Evolutionary conservation across 2,888 invertebrate genomes (phyloP).

Genomic region (Ctenicera cuprea): DNA sequence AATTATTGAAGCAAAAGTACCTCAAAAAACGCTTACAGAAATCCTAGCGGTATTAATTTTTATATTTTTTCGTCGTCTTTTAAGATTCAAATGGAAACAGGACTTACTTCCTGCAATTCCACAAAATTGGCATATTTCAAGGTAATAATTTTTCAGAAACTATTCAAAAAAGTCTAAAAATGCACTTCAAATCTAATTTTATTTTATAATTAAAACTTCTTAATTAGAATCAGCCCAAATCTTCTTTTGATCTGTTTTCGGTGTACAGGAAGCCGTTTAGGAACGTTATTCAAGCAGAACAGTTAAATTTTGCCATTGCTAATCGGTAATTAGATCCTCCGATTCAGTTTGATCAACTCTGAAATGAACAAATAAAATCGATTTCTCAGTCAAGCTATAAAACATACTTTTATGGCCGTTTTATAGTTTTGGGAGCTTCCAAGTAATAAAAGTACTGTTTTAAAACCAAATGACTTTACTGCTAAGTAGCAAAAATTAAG

Average conservation of each 20-base stretch:
- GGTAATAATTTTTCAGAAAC: too few relatives aligned
- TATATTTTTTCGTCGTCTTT: too few relatives aligned
- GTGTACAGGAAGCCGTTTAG: conserved; percentile 13
- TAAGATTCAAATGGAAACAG: too few relatives aligned
- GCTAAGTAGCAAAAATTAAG: too few relatives aligned
- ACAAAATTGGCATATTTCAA: too few relatives aligned
- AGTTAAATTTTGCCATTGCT: conserved; percentile 14
- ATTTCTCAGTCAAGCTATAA: conserved; percentile 16
- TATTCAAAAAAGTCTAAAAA: too few relatives aligned
- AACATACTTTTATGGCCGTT: conserved; percentile 19
- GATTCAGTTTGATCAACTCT: neutral
- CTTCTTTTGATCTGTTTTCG: neutral
- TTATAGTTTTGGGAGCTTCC: conserved; percentile 15
- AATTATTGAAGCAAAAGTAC: too few relatives aligned
- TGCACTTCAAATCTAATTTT: too few relatives aligned
- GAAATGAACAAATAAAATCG: conserved; percentile 12
- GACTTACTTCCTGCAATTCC: too few relatives aligned
- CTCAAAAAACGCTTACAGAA: too few relatives aligned
- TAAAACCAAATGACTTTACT: neutral
- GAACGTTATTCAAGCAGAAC: conserved; percentile 5
- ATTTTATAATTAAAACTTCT: too few relatives aligned
- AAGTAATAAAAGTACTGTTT: neutral
- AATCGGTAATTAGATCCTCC: neutral
- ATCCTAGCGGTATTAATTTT: too few relatives aligned
- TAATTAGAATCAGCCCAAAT: neutral